phyloP scores from a whole-genome alignment of 2,888 invertebrate genomes.

The Priapulus caudatus region DNA sequence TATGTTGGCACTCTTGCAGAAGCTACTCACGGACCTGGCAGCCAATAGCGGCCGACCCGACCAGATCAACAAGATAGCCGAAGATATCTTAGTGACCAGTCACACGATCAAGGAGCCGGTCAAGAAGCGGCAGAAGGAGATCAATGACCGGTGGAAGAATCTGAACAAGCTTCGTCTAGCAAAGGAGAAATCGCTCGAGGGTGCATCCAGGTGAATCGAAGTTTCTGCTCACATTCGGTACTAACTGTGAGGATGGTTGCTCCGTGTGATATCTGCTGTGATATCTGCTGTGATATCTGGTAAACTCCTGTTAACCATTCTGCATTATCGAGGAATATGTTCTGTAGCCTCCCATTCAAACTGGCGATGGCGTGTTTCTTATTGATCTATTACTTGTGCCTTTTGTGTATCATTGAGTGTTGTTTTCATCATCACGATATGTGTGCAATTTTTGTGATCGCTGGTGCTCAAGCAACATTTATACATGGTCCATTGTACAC shows the following conservation, averaged over 20 bases:
- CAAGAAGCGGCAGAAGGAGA: constrained; percentile 59
- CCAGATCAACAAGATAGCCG: constrained; percentile 71
- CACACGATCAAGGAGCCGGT: constrained; percentile 75
- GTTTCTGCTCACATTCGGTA: not conserved
- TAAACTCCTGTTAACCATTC: too few relatives aligned
- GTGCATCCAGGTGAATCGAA: constrained; percentile 64
- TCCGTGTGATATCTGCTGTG: too few relatives aligned
- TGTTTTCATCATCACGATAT: too few relatives aligned
- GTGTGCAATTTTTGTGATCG: too few relatives aligned
- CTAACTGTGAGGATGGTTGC: not conserved
- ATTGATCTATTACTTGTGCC: too few relatives aligned
- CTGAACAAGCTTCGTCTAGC: constrained; percentile 71
- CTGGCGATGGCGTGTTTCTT: too few relatives aligned
- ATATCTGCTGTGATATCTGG: too few relatives aligned
- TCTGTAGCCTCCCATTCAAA: too few relatives aligned
- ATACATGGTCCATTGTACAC: too few relatives aligned
- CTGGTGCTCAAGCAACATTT: too few relatives aligned
- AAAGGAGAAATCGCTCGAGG: constrained; percentile 81
- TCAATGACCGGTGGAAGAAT: constrained; percentile 73
- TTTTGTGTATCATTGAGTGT: too few relatives aligned
- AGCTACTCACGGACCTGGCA: constrained; percentile 86
- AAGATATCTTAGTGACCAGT: constrained; percentile 67
- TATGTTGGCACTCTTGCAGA: constrained; percentile 43
- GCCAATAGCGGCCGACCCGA: constrained; percentile 84
- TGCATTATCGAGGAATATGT: too few relatives aligned